Evolutionary conservation across 2,797 vertebrate genomes (phyloP).

Genomic region (Todus mexicanus): DNA sequence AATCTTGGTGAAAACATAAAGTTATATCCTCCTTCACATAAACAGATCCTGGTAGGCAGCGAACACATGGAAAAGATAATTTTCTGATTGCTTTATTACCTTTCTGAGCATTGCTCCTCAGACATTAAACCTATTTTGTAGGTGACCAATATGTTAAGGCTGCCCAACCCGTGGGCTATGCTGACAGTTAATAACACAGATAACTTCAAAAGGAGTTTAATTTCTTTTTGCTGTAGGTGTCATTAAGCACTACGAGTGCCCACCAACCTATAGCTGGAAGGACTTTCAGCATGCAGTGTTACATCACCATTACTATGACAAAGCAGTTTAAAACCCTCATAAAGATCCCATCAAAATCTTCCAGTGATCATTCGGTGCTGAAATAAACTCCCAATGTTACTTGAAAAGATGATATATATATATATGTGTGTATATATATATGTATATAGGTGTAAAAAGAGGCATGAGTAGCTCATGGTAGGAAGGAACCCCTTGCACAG

Average conservation of each 20-base stretch:
- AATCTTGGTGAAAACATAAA: neutral
- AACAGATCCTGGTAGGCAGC: neutral
- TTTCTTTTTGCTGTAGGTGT: neutral
- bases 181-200: neutral
- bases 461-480: neutral
- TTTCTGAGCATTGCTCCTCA: neutral
- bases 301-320: neutral
- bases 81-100: neutral
- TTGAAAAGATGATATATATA: neutral
- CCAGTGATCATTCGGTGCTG: neutral
- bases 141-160: neutral
- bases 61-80: neutral
- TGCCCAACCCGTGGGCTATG: neutral
- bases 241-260: accelerated
- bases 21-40: neutral
- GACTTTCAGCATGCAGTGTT: neutral
- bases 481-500: neutral
- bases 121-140: neutral
- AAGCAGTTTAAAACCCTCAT: neutral
- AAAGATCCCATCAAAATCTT: neutral
- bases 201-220: neutral
- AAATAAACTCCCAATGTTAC: neutral
- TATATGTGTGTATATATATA: no score
- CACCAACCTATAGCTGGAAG: neutral
- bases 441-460: no score